Base-by-base conservation (phyloP, 1,140 invertebrate species). In the Paramacrobiotus metropolitanus region DNA sequence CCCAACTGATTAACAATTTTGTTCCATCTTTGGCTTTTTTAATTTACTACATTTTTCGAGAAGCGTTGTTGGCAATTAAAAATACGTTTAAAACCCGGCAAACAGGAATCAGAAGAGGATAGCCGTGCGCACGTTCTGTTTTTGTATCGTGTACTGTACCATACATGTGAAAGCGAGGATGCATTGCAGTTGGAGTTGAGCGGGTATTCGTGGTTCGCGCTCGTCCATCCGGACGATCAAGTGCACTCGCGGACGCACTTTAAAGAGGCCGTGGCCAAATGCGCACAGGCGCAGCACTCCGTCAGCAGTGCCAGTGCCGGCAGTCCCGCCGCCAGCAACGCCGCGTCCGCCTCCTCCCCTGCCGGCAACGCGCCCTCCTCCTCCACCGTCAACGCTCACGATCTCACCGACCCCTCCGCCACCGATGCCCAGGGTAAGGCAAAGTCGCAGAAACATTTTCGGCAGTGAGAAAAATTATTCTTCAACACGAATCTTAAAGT, bases 211-310 rank as follows among this genome's bases (percentile, higher is more conserved):
- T 55, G 48, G 48, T 55, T 55, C 48, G 15, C 48, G 15, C 48
- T 55, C 15, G 4, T 55, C 15, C 48, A 55, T 28, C 48, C 48
- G 48, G 48, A 55, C 48, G 48, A 55, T 24, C 48, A 55, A 55
- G 24, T 55, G 9, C 4, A 55, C 15, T 15, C 48, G 28, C 15
- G 48, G 28, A 24, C 48, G 4, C 48, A 55, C 24, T 24, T 55
- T 4, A 15, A 28, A 9, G 15, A 55, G 15, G 48, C 48, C 4
- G 48, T 55, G 15, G 28, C 15, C 15, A 15, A 9, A 55, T 55
- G 48, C 48, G 15, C 15, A 55, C 15, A 55, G 48, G 9, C 15
- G 48, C 15, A 55, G 48, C 48, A 55, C 4, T 4, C 15, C 15
- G 48, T 15, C 48, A 20, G 48, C 9, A 9, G 48, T 15, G 4